A percentile compares a stretch with the other conserved stretches of the same genome.
phyloP scores from a whole-genome alignment of 2,113 vertebrate species.

The Oreochromis tanganicae region DNA sequence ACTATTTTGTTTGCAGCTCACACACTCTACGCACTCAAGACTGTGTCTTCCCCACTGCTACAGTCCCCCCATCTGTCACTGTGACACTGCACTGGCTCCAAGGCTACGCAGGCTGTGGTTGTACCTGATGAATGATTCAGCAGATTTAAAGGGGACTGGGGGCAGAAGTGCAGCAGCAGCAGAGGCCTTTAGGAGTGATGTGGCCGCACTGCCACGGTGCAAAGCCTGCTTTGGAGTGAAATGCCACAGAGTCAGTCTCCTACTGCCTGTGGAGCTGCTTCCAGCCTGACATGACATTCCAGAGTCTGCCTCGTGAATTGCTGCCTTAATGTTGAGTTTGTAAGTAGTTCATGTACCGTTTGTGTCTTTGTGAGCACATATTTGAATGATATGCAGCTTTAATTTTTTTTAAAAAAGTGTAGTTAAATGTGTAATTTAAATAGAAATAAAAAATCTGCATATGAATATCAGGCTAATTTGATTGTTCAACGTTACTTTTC shows the following conservation, averaged over 20 bases:
- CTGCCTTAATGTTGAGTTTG: neutral
- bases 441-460: neutral
- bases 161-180: neutral
- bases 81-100: conserved; percentile 25
- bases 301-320: neutral
- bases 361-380: neutral
- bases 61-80: neutral
- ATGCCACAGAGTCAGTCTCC: neutral
- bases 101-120: neutral
- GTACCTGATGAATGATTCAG: conserved; percentile 46
- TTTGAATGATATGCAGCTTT: neutral
- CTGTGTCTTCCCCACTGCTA: conserved; percentile 5
- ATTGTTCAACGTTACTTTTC: neutral
- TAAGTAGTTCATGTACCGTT: neutral
- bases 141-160: conserved; percentile 5
- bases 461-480: neutral
- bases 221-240: neutral
- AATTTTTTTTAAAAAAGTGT: too few relatives aligned
- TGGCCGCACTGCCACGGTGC: neutral
- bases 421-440: neutral
- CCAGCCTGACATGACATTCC: neutral
- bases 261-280: neutral
- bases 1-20: conserved; percentile 16
- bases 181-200: neutral
- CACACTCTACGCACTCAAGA: neutral